Evolutionary conservation across 2,888 invertebrate genomes (phyloP), one percentile per base, ranked within the genome.

Genomic region (Chymomyza procnemis): DNA sequence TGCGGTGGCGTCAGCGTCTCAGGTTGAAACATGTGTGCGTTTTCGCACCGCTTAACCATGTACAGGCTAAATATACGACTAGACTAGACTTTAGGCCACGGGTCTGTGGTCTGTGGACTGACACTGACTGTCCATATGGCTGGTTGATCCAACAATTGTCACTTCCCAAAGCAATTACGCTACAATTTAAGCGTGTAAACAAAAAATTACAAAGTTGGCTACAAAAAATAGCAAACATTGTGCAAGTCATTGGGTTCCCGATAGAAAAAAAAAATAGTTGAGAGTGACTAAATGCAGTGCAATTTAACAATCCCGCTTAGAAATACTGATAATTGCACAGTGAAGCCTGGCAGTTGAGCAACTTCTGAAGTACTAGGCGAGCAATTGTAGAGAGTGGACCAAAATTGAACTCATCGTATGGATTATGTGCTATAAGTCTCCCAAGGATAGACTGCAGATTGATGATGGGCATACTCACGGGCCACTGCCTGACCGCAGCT

Each of bases 141-240:
- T 16, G 57, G 19, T 21, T 55, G 59, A 54, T 60, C 69, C 46
- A 71, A 64, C 80, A 87, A 77, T 85, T 87, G 67, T 84, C 88
- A 81, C 88, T 87, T 87, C 88, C 84, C 86, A 76, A 80, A 84
- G 84, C 84, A 85, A 87, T 85, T 85, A 85, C 76, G 75, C 68
- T 71, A 86, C 86, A 80, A 84, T 85, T 85, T 87, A 86, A 76
- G 88, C 86, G 79, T 77, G 84, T 84, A 85, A 85, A 85, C 84
- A 87, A 86, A 86, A 86, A 85, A 87, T 87, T 87, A 83, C 85
- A 79, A 87, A 83, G 80, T 85, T 71, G 69, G 72, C 9, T 16
- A 50, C 16, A 50, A 48, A 80, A 83, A 81, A 81, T 81, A 73
- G 87, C 81, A 86, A 74, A 64, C 60, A 72, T 60, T 67, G n/a